phyloP scores from a whole-genome alignment of 2,113 vertebrate species.

The Megalops atlanticus region DNA sequence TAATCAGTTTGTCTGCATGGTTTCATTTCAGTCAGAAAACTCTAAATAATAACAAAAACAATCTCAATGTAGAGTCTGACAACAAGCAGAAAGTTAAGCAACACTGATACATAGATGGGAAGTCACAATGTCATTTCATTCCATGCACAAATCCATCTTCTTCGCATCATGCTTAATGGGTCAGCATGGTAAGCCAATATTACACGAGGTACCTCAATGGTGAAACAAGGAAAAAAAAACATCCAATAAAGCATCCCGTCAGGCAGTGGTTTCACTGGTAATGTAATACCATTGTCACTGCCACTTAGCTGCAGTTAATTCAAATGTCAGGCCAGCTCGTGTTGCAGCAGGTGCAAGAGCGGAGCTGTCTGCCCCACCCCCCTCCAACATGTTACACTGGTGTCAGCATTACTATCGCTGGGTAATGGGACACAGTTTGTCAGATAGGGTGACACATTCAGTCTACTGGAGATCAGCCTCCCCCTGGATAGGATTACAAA shows the following conservation, averaged over 20 bases:
- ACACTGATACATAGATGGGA: too few species aligned
- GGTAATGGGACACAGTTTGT: conserved; percentile 69
- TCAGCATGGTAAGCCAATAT: neutral
- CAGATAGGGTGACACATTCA: conserved; percentile 67
- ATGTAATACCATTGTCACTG: conserved; percentile 60
- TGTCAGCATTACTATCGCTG: conserved; percentile 68
- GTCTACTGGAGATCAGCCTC: conserved; percentile 49
- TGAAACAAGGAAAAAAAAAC: neutral
- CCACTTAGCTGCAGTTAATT: conserved; percentile 67
- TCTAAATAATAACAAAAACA: too few species aligned
- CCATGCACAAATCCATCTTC: neutral
- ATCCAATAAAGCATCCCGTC: neutral
- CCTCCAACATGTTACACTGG: conserved; percentile 64
- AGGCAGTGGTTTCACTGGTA: conserved; percentile 46
- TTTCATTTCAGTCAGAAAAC: too few species aligned
- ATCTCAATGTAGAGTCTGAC: too few species aligned
- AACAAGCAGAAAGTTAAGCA: neutral
- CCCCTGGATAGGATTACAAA: conserved; percentile 60
- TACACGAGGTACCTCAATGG: neutral
- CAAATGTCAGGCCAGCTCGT: conserved; percentile 69
- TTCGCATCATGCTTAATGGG: neutral
- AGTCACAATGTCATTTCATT: neutral
- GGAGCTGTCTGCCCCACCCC: conserved; percentile 45
- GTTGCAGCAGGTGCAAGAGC: conserved; percentile 45
- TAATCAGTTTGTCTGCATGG: too few species aligned